Percentiles rank a stretch among this genome's conserved stretches.
These are phyloP conservation scores for Thymallus thymallus DNA, from an alignment of 2,113 vertebrate species.

Conservation along the genomic window DNA sequence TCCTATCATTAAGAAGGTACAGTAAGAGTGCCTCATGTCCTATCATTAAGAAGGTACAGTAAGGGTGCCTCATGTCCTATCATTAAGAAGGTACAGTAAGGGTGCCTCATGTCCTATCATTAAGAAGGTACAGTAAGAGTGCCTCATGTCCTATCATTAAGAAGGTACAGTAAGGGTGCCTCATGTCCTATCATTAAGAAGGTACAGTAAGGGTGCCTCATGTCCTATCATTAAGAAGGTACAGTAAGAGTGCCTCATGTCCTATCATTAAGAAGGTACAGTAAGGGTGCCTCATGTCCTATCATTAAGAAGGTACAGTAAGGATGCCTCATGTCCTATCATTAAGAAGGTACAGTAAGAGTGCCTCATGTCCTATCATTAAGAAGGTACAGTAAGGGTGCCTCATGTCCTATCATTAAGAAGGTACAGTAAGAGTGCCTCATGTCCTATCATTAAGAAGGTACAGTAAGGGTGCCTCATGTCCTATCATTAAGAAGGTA, in stretches of 20 bases:
- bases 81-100: conserved; percentile 79
- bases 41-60: conserved; percentile 79
- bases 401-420: conserved; percentile 45
- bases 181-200: conserved; percentile 67
- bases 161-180: conserved; percentile 72
- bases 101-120: no score
- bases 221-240: conserved; percentile 78
- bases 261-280: conserved; percentile 79
- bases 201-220: conserved; percentile 58
- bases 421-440: conserved; percentile 71
- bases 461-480: conserved; percentile 50
- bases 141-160: conserved; percentile 40
- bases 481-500: conserved; percentile 79
- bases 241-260: neutral
- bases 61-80: neutral
- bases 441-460: conserved; percentile 71
- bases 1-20: conserved; percentile 79
- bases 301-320: conserved; percentile 79
- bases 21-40: neutral
- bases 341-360: conserved; percentile 79
- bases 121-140: conserved; percentile 78
- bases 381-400: conserved; percentile 77
- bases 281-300: neutral
- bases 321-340: no score
- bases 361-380: no score